These are phyloP conservation scores for Ceratothoa steindachneri DNA, from an alignment of 2,888 invertebrate genomes.

Conservation along the genomic window DNA sequence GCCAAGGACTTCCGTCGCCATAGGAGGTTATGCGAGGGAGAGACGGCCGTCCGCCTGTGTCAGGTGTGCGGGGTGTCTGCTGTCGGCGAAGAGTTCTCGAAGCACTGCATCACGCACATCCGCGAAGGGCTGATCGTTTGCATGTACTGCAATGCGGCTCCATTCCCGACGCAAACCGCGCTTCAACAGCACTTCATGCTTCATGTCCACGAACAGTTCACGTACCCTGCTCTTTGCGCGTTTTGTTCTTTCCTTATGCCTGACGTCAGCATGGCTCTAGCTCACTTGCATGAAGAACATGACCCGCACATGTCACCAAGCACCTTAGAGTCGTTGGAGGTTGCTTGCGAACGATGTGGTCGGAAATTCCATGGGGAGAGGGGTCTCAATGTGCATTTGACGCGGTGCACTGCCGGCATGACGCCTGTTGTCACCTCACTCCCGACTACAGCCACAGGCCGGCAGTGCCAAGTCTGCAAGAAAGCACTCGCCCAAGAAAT, in stretches of 20 bases:
- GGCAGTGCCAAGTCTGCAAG: slow-evolving; percentile 42
- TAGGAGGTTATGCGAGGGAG: slow-evolving; percentile 35
- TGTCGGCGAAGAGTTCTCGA: slow-evolving; percentile 35
- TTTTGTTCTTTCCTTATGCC: slow-evolving; percentile 35
- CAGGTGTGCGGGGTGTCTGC: slow-evolving; percentile 32
- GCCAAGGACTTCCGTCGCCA: slow-evolving; percentile 36
- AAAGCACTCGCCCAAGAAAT: slow-evolving; percentile 37
- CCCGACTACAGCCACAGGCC: slow-evolving; percentile 18
- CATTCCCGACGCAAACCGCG: slow-evolving; percentile 22
- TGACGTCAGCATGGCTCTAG: slow-evolving; percentile 34
- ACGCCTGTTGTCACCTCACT: slow-evolving; percentile 3
- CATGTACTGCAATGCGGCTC: slow-evolving; percentile 43
- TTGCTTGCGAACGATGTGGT: slow-evolving; percentile 41
- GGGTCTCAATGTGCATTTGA: slow-evolving; percentile 39
- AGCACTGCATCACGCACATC: slow-evolving; percentile 39
- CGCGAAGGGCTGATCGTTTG: slow-evolving; percentile 36
- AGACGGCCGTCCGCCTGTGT: slow-evolving; percentile 28
- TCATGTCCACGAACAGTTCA: slow-evolving; percentile 46
- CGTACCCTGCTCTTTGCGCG: slow-evolving; percentile 41
- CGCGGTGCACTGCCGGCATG: slow-evolving; percentile 31
- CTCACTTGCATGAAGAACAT: slow-evolving; percentile 40
- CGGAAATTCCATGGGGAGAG: slow-evolving; percentile 43
- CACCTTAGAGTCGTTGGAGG: slow-evolving; percentile 18
- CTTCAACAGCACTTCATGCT: slow-evolving; percentile 43
- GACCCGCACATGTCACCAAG: slow-evolving; percentile 19